Evolutionary conservation across 1,140 invertebrate genomes (phyloP), one percentile per base, ranked within the genome.

Genomic region (Lordiphosa collinella): DNA sequence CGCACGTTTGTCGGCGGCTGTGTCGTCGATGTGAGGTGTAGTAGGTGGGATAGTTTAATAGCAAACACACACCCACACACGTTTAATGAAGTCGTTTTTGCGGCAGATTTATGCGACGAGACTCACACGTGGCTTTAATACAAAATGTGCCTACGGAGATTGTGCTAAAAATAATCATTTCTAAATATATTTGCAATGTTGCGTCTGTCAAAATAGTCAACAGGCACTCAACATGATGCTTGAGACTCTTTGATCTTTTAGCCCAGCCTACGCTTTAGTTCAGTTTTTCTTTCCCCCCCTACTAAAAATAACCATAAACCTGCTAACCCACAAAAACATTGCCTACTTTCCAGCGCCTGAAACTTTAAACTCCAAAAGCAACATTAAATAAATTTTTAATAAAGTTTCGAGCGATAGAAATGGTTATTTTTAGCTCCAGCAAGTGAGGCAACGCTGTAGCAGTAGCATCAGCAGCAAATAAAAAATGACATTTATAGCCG

Each of bases 401-500:
- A 82, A 79, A 79, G 65, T 82, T 79, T 75, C 52, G 56, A 44
- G 18, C 25, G 22, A 22, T 82, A 70, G 70, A 75, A 75, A 75
- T 68, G 69, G 65, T 82, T 79, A 79, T 82, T 82, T 79, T 82
- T 80, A 74, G 74, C 60, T 47, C 56, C 53, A 38, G 43, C 14
- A 18, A 37, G 18, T 22, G 18, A 22, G 32, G 16, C 38, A 32
- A 36, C 32, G 25, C 25, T 31, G 44, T 31, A 12, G 48, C 29
- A 22, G 43, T 9, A 29, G 29, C 29, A 43, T 53, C 35, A 41
- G 35, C 40, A 62, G 48, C 64, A 75, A 70, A 79, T 75, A 79
- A 79, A 79, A 79, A 70, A 75, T 79, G 75, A 79, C 75, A 82
- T 79, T 79, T 79, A 82, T 82, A 70, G 76, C 70, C 25, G 25